Conservation (phyloP, 2,888 invertebrate genomes). For the Pocota personata region DNA sequence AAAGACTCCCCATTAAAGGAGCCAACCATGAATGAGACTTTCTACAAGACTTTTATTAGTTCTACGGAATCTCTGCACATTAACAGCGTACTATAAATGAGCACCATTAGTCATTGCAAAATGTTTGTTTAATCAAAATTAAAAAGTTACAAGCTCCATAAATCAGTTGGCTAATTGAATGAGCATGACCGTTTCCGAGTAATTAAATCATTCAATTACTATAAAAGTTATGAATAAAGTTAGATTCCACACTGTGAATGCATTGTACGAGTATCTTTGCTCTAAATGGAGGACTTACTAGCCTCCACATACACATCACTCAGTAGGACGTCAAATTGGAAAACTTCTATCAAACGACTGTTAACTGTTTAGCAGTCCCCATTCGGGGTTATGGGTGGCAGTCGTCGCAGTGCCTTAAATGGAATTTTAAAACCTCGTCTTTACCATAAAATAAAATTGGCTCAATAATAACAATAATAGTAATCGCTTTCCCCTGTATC, state of each 20-base stretch:
- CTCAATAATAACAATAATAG: conserved; percentile 41
- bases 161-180: conserved; percentile 16
- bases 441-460: conserved; percentile 49
- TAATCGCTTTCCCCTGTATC: conserved; percentile 23
- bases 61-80: neutral
- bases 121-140: neutral
- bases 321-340: neutral
- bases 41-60: neutral
- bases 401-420: conserved; percentile 29
- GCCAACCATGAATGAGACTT: neutral
- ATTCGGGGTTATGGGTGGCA: conserved; percentile 1
- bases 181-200: conserved; percentile 21
- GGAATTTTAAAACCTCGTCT: conserved; percentile 51
- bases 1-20: neutral
- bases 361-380: conserved; percentile 22
- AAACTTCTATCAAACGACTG: neutral
- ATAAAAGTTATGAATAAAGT: neutral
- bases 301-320: neutral
- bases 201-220: conserved; percentile 23
- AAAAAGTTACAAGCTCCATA: neutral
- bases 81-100: neutral
- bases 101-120: neutral
- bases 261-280: neutral
- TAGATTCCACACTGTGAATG: too few species aligned
- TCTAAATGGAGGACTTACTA: conserved; percentile 22